Conservation (phyloP, 2,888 invertebrate species). For the Tolmerus cingulatus region DNA sequence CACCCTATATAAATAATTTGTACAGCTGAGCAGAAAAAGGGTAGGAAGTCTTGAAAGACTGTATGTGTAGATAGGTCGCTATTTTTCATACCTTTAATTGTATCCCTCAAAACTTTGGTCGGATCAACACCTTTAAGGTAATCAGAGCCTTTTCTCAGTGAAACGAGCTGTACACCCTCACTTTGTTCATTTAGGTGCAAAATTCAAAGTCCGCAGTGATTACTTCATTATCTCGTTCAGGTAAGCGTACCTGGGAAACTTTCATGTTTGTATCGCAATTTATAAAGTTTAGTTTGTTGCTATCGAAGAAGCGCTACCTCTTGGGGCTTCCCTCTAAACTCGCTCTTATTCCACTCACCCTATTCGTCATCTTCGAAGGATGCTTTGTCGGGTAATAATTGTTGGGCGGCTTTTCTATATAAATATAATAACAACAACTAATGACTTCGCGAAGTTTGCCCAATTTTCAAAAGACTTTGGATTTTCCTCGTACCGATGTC, state of each 20-base stretch:
- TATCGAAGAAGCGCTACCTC: neutral
- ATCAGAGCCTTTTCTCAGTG: neutral
- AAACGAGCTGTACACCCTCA: neutral
- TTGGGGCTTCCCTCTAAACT: neutral
- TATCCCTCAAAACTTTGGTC: neutral
- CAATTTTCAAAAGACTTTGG: neutral
- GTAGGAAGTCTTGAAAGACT: too few species aligned
- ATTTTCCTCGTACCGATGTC: neutral
- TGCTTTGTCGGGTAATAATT: neutral
- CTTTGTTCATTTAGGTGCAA: neutral
- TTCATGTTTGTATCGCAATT: neutral
- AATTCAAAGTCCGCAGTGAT: neutral
- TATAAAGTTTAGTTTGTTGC: neutral
- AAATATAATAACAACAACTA: neutral
- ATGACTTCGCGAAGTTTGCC: neutral
- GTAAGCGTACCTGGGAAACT: neutral
- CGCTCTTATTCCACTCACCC: neutral
- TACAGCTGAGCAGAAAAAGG: too few species aligned
- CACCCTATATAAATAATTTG: too few species aligned
- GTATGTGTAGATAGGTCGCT: too few species aligned
- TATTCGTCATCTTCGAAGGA: neutral
- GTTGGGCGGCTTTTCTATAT: neutral
- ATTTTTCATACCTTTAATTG: neutral
- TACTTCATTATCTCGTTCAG: neutral
- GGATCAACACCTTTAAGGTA: neutral